Percentiles rank a stretch among this genome's conserved stretches.
Conservation (phyloP, 2,113 vertebrate species). For the Danio rerio region GRCz12tu NC_133180.1:73934001-73934500, state of each 20-base stretch:
- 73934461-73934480: too few relatives aligned
- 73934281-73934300: not conserved
- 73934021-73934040: constrained; percentile 21
- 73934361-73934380: too few relatives aligned
- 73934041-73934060: constrained; percentile 35
- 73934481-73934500: too few relatives aligned
- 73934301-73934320: not conserved
- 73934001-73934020: constrained; percentile 51
- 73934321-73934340: too few relatives aligned
- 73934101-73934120: constrained; percentile 49
- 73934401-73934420: too few relatives aligned
- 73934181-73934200: not conserved
- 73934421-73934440: too few relatives aligned
- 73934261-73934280: not conserved
- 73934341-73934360: not conserved
- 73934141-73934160: not conserved
- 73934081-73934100: constrained; percentile 16
- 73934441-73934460: too few relatives aligned
- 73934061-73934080: constrained; percentile 12
- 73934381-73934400: too few relatives aligned
- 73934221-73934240: too few relatives aligned
- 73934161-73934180: not conserved
- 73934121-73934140: not conserved
- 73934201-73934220: not conserved
- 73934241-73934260: not conserved